Percentiles rank a stretch among this genome's conserved stretches.
These are phyloP conservation scores for Takifugu rubripes DNA, from an alignment of 2,797 vertebrate species.

Conservation along the genomic window DNA sequence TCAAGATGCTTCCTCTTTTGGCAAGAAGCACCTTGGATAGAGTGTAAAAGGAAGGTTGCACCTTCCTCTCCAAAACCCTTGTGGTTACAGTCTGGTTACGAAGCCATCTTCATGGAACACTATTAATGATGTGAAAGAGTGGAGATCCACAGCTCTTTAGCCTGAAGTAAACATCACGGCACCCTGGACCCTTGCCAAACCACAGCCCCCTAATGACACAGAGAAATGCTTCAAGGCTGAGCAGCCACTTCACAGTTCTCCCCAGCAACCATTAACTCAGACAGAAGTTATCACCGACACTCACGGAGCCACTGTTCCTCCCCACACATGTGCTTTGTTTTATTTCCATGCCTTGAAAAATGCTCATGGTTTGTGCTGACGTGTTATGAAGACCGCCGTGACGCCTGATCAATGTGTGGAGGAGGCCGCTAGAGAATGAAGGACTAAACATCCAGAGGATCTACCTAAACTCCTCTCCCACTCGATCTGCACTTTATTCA, in stretches of 20 bases:
- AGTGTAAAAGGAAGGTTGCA: conserved; percentile 64
- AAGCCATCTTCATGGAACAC: conserved; percentile 50
- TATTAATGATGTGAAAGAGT: conserved; percentile 36
- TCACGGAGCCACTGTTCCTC: conserved; percentile 23
- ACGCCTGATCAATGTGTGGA: conserved; percentile 19
- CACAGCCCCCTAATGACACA: conserved; percentile 52
- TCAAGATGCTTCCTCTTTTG: conserved; percentile 71
- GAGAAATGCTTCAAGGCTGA: conserved; percentile 43
- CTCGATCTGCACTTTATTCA: conserved; percentile 23
- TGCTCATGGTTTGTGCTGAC: conserved; percentile 34
- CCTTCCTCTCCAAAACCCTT: conserved; percentile 49
- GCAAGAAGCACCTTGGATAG: conserved; percentile 51
- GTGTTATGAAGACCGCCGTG: conserved; percentile 21
- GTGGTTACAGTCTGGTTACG: conserved; percentile 38
- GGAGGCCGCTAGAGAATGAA: background rate
- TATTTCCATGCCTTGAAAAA: conserved; percentile 35
- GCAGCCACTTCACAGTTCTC: conserved; percentile 37
- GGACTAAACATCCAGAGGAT: conserved; percentile 28
- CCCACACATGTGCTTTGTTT: conserved; percentile 23
- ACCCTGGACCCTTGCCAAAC: conserved; percentile 57
- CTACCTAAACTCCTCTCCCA: conserved; percentile 26
- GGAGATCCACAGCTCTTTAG: conserved; percentile 55
- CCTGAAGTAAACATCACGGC: conserved; percentile 61
- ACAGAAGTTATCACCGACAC: conserved; percentile 24
- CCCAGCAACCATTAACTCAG: conserved; percentile 32